These are phyloP conservation scores for Laspeyria flexula DNA, from an alignment of 2,888 invertebrate species.

Conservation along the genomic window DNA sequence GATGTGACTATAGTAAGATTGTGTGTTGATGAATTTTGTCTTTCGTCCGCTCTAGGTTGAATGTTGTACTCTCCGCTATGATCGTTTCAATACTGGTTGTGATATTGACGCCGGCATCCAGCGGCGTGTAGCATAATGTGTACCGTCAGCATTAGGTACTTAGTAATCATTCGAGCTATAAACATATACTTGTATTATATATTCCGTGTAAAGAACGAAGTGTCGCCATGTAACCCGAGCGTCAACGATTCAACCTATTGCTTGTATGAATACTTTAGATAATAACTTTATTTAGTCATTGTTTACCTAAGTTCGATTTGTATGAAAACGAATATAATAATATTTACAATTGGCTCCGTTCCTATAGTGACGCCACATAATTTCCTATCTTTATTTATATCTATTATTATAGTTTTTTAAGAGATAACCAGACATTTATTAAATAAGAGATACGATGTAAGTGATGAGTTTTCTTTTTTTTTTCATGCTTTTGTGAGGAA, in stretches of 20 bases:
- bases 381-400: conserved; percentile 80
- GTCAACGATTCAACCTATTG: conserved; percentile 50
- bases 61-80: conserved; percentile 33
- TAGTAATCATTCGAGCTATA: background rate
- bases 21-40: conserved; percentile 63
- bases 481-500: conserved; percentile 61
- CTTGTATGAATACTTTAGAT: conserved; percentile 72
- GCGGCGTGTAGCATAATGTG: too few species aligned
- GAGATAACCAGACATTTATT: conserved; percentile 61
- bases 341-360: conserved; percentile 77
- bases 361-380: conserved; percentile 76
- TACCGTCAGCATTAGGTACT: conserved; percentile 1
- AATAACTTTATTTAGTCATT: conserved; percentile 83
- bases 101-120: conserved; percentile 44
- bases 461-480: conserved; percentile 50
- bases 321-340: conserved; percentile 66
- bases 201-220: background rate
- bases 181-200: background rate
- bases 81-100: conserved; percentile 54
- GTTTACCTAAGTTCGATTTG: conserved; percentile 78
- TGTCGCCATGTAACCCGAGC: conserved; percentile 18
- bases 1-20: conserved; percentile 73
- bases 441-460: conserved; percentile 59
- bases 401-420: conserved; percentile 73
- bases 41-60: conserved; percentile 49